Evolutionary conservation across 2,113 vertebrate genomes (phyloP).

Genomic region (Ictidomys tridecemlineatus): DNA sequence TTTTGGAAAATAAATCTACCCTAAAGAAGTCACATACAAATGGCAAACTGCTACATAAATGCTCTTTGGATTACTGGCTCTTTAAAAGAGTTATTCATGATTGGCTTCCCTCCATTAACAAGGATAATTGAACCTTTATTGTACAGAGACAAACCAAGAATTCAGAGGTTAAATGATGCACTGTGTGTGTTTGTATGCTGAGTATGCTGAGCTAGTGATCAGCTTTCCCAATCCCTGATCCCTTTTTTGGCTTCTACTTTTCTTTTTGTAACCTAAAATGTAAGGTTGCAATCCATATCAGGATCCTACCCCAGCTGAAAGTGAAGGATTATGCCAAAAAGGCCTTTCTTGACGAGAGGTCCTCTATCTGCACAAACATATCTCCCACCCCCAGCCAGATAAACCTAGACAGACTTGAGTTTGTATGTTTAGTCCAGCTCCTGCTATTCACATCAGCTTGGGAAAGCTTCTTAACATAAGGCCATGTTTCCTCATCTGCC

Average conservation of each 20-base stretch:
- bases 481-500: neutral
- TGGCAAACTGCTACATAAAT: conserved; percentile 20
- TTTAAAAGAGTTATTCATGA: neutral
- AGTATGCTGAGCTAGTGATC: neutral
- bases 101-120: neutral
- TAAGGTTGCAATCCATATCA: neutral
- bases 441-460: neutral
- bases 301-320: neutral
- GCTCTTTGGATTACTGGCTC: neutral
- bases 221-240: neutral
- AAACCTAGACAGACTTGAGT: neutral
- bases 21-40: neutral
- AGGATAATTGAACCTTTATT: neutral
- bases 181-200: no score
- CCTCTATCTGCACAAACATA: neutral
- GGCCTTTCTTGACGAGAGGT: neutral
- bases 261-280: neutral
- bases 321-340: neutral
- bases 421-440: neutral
- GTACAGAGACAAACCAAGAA: neutral
- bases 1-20: neutral
- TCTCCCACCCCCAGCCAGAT: neutral
- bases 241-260: neutral
- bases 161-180: neutral
- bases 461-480: neutral